Conservation (phyloP, 2,797 vertebrate genomes). For the Catostomus latipinnis region DNA sequence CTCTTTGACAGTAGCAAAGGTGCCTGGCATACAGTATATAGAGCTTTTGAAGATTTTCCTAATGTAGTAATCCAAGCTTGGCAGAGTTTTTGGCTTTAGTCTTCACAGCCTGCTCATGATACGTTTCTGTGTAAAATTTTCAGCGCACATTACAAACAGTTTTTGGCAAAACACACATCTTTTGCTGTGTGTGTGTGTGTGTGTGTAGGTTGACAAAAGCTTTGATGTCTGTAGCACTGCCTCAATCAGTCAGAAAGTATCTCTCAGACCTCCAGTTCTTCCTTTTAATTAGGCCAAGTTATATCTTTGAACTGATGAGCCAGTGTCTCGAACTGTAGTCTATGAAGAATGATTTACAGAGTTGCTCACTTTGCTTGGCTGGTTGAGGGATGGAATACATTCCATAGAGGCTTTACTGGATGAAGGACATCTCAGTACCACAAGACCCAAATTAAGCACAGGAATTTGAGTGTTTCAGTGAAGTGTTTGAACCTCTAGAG, state of each 20-base stretch:
- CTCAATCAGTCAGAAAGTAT: slow-evolving; percentile 53
- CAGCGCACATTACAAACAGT: slow-evolving; percentile 33
- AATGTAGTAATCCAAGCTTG: slow-evolving; percentile 30
- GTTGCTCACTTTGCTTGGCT: slow-evolving; percentile 30
- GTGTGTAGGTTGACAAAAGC: slow-evolving; percentile 10
- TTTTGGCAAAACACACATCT: slow-evolving; percentile 32
- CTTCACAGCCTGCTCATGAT: slow-evolving; percentile 42
- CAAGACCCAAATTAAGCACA: slow-evolving; percentile 18
- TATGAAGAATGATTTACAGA: slow-evolving; percentile 53
- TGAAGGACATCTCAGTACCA: slow-evolving; percentile 18
- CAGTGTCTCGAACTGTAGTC: slow-evolving; percentile 13
- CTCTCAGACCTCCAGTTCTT: slow-evolving; percentile 42
- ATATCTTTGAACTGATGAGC: slow-evolving; percentile 53
- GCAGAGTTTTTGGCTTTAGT: slow-evolving; percentile 23
- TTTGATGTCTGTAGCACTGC: slow-evolving; percentile 62
- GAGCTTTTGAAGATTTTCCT: slow-evolving; percentile 48
- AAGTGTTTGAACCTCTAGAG: slow-evolving; percentile 5
- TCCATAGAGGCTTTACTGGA: slow-evolving; percentile 9
- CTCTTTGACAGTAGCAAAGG: slow-evolving; percentile 15
- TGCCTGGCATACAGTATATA: background rate
- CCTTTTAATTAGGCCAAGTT: slow-evolving; percentile 48
- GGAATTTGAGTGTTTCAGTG: background rate
- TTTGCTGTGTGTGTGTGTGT: slow-evolving; percentile 19
- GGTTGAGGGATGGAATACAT: slow-evolving; percentile 3
- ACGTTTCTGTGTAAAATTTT: slow-evolving; percentile 37